Conservation (phyloP, 2,797 vertebrate species). For the Enteromius argenteus region DNA sequence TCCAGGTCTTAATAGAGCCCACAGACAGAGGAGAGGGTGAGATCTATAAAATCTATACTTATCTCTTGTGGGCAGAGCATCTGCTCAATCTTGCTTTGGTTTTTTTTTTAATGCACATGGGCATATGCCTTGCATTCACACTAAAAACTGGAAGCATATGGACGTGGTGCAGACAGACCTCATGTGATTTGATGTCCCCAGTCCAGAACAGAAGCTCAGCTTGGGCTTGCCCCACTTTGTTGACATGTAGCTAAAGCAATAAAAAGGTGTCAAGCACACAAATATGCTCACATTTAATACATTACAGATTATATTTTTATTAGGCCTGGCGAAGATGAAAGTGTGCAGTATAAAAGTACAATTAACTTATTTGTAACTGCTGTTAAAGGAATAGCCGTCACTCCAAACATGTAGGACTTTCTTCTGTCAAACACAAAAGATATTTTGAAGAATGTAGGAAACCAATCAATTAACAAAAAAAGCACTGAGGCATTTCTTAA, state of each 20-base stretch:
- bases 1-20: constrained; percentile 53
- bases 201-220: constrained; percentile 41
- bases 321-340: background rate
- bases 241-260: constrained; percentile 43
- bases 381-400: background rate
- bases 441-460: background rate
- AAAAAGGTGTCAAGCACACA: constrained; percentile 35
- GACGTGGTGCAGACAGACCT: constrained; percentile 35
- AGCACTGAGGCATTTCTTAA: background rate
- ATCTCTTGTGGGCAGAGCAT: constrained; percentile 43
- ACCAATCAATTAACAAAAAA: background rate
- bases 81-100: constrained; percentile 40
- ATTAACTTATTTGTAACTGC: background rate
- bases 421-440: background rate
- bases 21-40: constrained; percentile 44
- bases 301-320: background rate
- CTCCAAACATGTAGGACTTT: background rate
- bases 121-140: constrained; percentile 37
- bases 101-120: background rate
- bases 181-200: constrained; percentile 41
- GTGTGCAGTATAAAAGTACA: background rate
- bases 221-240: constrained; percentile 42
- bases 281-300: constrained; percentile 6
- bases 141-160: constrained; percentile 40
- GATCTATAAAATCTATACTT: constrained; percentile 51